Base-by-base conservation (phyloP, 2,113 vertebrate species). In the Plotosus lineatus region DNA sequence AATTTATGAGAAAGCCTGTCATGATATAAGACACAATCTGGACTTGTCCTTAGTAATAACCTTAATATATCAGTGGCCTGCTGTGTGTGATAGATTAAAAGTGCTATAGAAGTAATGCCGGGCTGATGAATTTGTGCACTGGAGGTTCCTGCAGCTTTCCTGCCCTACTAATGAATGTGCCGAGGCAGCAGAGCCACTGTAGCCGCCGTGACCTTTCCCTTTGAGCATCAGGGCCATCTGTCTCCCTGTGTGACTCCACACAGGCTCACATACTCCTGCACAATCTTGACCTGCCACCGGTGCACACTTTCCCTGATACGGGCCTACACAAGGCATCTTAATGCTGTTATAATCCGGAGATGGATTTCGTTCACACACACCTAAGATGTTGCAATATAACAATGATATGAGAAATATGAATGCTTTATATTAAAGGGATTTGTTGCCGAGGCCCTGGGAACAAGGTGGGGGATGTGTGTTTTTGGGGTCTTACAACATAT, bases 1-100 rank as follows among this genome's bases (percentile, higher is more conserved):
- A 83, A 73, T 82, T 77, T 75, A 77, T 38, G 48, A 76, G 77
- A 56, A 69, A 55, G 71, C 40, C 61, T n/a, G 48, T 60, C 51
- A 72, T 56, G 65, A 71, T 80, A 76, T 80, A 82, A 85, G 75
- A 74, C 48, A 79, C 63, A 80, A 77, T 76, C 65, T 86, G 87
- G 89, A 92, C 89, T 90, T 90, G 77, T 91, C 85, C 89, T 90
- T 88, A 81, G 82, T 85, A 85, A 82, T 92, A 94, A 90, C 88
- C 92, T 90, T 94, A 93, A 94, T 92, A 91, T 93, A 94, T 90
- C 93, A 23, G 82, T 87, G 81, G 84, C 88, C 85, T 89, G 86
- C 75, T 55, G 78, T 17, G 89, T 28, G 87, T 93, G 90, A 90
- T 93, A 94, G 94, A 96, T 95, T 92, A 85, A 82, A 78, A 78